Conservation (phyloP, 2,113 vertebrate genomes). For the Rhinolophus ferrumequinum region DNA sequence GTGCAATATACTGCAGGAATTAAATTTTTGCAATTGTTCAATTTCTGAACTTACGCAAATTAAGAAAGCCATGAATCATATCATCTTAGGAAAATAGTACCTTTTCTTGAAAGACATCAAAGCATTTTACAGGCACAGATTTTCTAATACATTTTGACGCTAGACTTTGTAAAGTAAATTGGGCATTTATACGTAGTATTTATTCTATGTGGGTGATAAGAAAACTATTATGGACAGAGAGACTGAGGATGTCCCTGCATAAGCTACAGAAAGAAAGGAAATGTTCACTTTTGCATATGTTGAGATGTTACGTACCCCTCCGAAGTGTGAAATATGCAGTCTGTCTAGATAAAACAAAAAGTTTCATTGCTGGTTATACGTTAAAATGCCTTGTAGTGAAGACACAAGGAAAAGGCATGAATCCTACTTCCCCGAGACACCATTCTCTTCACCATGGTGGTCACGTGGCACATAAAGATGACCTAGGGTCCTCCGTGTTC, state of each 20-base stretch:
- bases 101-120: constrained; percentile 14
- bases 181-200: background rate
- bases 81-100: background rate
- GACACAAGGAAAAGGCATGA: background rate
- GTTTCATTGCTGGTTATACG: background rate
- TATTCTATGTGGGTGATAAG: background rate
- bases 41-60: background rate
- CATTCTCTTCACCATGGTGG: background rate
- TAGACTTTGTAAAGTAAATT: background rate
- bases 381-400: background rate
- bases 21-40: background rate
- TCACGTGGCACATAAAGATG: background rate
- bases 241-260: background rate
- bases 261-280: background rate
- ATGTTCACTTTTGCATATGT: background rate
- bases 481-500: background rate
- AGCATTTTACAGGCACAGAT: background rate
- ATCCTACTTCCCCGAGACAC: background rate
- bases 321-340: background rate
- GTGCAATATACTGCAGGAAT: background rate
- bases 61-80: background rate
- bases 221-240: background rate
- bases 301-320: background rate
- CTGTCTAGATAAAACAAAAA: background rate
- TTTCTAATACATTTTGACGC: background rate